Evolutionary conservation across 2,113 vertebrate genomes (phyloP), one percentile per base, ranked within the genome.

Genomic region (Galbula dea): DNA sequence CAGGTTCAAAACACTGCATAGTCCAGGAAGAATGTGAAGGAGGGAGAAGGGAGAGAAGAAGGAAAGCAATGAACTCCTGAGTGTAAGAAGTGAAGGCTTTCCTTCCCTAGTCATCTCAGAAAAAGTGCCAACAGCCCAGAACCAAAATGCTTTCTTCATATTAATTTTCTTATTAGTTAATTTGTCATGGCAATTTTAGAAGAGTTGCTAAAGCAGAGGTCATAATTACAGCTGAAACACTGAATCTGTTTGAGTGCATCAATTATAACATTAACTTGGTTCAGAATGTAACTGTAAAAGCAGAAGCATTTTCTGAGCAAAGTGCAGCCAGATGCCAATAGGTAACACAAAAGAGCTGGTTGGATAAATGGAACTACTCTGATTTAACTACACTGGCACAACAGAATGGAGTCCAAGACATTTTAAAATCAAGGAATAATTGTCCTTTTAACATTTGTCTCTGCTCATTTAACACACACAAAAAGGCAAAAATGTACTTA

Each of bases 161-260:
- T 91, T 95, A 94, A 96, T 96, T 95, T 95, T 94, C 85, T 69
- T 71, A 94, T 83, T 95, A 94, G 72, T 83, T 94, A 94, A 96
- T 96, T 91, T 91, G 95, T 74, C 87, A 67, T 26, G 82, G 93
- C 76, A 94, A 89, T 93, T 96, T 91, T 74, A 67, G 51, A 39
- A 88, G 79, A 91, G 72, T 36, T 88, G 82, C 89, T 91, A 77
- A 94, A 92, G 82, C 89, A 93, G 85, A 86, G 89, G 84, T 93
- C 91, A 80, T 83, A 86, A 96, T 95, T 86, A 89, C 82, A 89
- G 82, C 59, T 90, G 75, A 76, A 95, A 85, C 58, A 65, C 51
- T 89, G 79, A 85, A 74, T 86, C 83, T 54, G 26, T 78, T 34
- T 85, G 89, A 93, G 84, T 71, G 75, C 89, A 92, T 93, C 94